These are phyloP conservation scores for Odocoileus hemionus DNA, from an alignment of 2,113 vertebrate genomes.

Conservation along the genomic window DNA sequence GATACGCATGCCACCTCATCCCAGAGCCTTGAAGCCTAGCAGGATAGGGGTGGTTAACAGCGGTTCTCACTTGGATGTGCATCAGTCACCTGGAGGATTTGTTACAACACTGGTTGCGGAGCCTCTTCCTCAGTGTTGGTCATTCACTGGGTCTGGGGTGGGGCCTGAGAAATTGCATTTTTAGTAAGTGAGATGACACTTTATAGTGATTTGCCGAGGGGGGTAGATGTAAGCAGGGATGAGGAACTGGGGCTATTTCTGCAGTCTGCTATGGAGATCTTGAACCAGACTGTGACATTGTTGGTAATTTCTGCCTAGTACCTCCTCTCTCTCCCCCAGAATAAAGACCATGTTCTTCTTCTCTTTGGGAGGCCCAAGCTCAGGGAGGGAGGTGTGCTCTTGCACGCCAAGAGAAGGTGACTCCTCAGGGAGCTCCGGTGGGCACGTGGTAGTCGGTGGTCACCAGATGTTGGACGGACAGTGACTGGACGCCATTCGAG, in stretches of 20 bases:
- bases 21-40: background rate
- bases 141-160: background rate
- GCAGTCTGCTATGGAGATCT: background rate
- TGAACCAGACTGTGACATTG: background rate
- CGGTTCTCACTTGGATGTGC: background rate
- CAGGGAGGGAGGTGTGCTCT: background rate
- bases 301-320: background rate
- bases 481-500: background rate
- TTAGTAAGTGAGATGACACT: background rate
- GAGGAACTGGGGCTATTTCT: background rate
- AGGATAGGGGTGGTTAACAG: background rate
- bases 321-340: background rate
- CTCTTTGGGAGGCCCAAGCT: background rate
- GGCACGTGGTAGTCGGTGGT: background rate
- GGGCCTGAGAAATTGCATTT: background rate
- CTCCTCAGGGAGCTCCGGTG: background rate
- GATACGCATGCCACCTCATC: background rate
- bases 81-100: background rate
- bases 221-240: background rate
- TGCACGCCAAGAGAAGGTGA: background rate
- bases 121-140: background rate
- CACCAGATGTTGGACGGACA: background rate
- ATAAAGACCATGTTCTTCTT: background rate
- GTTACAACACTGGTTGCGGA: background rate
- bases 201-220: background rate